phyloP scores from a whole-genome alignment of 2,888 invertebrate genomes.

The Eledona agricola region DNA sequence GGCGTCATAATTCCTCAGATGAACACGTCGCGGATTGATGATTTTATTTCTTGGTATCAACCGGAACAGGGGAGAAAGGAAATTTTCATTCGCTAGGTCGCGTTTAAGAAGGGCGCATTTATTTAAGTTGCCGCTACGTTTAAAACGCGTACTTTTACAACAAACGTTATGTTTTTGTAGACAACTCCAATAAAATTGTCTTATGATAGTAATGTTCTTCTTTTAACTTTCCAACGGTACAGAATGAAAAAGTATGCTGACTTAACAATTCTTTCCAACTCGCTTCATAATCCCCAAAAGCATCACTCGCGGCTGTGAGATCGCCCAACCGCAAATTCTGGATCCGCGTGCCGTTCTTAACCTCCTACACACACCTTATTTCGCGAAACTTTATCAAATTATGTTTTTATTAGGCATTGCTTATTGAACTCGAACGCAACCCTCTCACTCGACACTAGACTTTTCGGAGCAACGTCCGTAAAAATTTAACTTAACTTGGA shows the following conservation, averaged over 20 bases:
- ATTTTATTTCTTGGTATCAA: constrained; percentile 49
- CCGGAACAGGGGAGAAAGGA: constrained; percentile 39
- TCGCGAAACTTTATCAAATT: constrained; percentile 37
- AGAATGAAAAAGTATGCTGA: constrained; percentile 55
- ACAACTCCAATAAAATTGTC: constrained; percentile 51
- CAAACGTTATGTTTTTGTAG: constrained; percentile 49
- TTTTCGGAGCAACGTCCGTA: no score
- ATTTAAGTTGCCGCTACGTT: constrained; percentile 45
- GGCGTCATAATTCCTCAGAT: constrained; percentile 44
- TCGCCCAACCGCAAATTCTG: constrained; percentile 46
- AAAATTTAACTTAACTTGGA: no score
- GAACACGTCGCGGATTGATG: constrained; percentile 46
- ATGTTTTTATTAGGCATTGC: constrained; percentile 34
- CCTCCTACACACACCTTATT: constrained; percentile 34
- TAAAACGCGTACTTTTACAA: constrained; percentile 45
- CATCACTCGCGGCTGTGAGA: constrained; percentile 50
- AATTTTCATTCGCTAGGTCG: constrained; percentile 41
- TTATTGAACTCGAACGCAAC: constrained; percentile 21
- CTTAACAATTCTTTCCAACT: constrained; percentile 56
- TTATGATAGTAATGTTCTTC: constrained; percentile 50
- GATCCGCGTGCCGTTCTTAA: constrained; percentile 38
- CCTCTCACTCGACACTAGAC: constrained; percentile 16
- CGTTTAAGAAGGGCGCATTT: constrained; percentile 45
- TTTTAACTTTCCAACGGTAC: constrained; percentile 47
- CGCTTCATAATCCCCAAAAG: constrained; percentile 55